Conservation (phyloP, 2,797 vertebrate species). For the Lophura swinhoii region DNA sequence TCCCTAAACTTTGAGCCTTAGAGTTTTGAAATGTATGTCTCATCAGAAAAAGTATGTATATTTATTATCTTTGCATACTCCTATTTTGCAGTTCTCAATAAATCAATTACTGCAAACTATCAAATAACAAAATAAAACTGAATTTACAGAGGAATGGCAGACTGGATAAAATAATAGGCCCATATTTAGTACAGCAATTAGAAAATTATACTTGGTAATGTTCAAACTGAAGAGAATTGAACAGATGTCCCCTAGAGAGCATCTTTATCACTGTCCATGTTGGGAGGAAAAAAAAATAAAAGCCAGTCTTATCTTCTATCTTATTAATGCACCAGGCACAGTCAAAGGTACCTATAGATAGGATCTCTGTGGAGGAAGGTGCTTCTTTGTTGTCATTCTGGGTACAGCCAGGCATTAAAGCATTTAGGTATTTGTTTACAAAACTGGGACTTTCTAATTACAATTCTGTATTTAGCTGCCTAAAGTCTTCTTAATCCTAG, state of each 20-base stretch:
- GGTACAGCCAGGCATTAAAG: not conserved
- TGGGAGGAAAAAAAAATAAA: not conserved
- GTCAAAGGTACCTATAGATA: not conserved
- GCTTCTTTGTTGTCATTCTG: not conserved
- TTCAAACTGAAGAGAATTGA: not conserved
- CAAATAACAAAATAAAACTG: not conserved
- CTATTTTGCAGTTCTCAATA: not conserved
- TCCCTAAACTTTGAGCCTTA: not conserved
- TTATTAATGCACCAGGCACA: not conserved
- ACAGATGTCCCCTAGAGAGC: not conserved
- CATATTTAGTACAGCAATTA: not conserved
- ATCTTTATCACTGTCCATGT: not conserved
- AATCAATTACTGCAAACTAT: not conserved
- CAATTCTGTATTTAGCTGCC: rapidly evolving
- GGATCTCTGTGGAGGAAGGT: not conserved
- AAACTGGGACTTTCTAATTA: not conserved
- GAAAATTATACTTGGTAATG: not conserved
- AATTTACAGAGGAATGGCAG: not conserved
- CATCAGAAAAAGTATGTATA: not conserved
- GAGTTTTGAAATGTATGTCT: not conserved
- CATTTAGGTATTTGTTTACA: not conserved
- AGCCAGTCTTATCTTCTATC: not conserved
- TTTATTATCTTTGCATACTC: not conserved
- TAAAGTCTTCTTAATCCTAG: not conserved
- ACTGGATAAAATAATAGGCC: not conserved